Percentiles rank a stretch among this genome's conserved stretches.
These are phyloP conservation scores for Leuciscus idus DNA, from an alignment of 2,113 vertebrate species.

Conservation along the genomic window DNA sequence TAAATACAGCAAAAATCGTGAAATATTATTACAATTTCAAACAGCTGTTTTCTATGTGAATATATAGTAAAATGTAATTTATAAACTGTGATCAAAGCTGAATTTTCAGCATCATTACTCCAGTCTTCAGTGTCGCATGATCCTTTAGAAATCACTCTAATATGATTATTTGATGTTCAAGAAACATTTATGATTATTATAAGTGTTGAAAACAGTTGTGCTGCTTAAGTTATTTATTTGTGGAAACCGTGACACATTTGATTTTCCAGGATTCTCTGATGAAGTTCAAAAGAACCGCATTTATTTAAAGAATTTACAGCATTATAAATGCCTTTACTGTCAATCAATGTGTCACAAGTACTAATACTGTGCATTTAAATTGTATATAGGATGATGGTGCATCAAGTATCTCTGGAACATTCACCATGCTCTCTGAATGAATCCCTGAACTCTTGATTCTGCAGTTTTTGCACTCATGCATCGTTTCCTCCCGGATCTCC, in stretches of 20 bases:
- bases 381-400: background rate
- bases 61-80: background rate
- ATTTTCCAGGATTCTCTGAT: background rate
- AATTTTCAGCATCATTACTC: background rate
- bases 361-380: background rate
- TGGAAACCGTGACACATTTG: background rate
- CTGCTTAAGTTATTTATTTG: too few relatives aligned
- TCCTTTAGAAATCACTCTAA: background rate
- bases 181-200: too few relatives aligned
- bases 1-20: background rate
- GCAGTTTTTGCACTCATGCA: background rate
- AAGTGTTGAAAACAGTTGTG: too few relatives aligned
- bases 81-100: background rate
- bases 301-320: too few relatives aligned
- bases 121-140: slow-evolving; percentile 17
- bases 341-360: background rate
- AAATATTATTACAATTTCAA: background rate
- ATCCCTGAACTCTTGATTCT: background rate
- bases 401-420: background rate
- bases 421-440: background rate
- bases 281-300: background rate
- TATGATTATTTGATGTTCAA: too few relatives aligned
- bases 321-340: background rate
- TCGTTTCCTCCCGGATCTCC: background rate
- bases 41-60: background rate